These are phyloP conservation scores for Odontocerum albicorne DNA, from an alignment of 2,888 invertebrate genomes.

Conservation along the genomic window DNA sequence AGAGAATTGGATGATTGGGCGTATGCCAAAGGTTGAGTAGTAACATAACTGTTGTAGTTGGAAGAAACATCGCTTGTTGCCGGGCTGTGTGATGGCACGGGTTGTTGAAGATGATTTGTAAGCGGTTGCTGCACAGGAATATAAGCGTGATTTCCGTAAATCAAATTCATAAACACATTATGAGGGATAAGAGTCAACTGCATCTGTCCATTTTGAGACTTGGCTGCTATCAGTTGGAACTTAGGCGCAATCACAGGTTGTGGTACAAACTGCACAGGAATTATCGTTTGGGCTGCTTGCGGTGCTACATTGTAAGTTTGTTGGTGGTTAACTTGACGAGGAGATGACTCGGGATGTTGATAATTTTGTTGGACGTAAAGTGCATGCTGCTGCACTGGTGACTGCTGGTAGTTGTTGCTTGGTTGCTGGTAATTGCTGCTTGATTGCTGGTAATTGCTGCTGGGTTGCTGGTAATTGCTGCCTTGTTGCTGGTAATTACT, in stretches of 20 bases:
- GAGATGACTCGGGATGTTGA: constrained; percentile 38
- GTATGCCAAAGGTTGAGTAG: constrained; percentile 19
- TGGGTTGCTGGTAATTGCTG: constrained; percentile 37
- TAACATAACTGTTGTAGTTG: constrained; percentile 22
- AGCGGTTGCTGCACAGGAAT: constrained; percentile 6
- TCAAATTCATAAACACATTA: constrained; percentile 40
- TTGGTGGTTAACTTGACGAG: constrained; percentile 11
- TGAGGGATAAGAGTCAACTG: constrained; percentile 50
- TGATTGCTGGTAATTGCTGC: no score
- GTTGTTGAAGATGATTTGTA: constrained; percentile 9
- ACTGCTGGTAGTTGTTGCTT: constrained; percentile 41
- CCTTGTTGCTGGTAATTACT: constrained; percentile 46
- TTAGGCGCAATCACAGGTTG: constrained; percentile 44
- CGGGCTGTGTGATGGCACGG: not conserved
- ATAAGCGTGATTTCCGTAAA: constrained; percentile 2
- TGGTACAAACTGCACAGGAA: constrained; percentile 47
- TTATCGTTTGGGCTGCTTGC: constrained; percentile 14
- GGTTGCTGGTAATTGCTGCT: constrained; percentile 51
- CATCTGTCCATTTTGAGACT: constrained; percentile 45
- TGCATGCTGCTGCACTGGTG: constrained; percentile 40
- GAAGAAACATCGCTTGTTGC: constrained; percentile 3
- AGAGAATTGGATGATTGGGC: constrained; percentile 5
- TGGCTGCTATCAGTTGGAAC: constrained; percentile 50
- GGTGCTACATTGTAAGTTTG: constrained; percentile 21
- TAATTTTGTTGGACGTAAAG: constrained; percentile 39